phyloP scores from a whole-genome alignment of 2,797 vertebrate genomes.

The Argyrosomus regius region DNA sequence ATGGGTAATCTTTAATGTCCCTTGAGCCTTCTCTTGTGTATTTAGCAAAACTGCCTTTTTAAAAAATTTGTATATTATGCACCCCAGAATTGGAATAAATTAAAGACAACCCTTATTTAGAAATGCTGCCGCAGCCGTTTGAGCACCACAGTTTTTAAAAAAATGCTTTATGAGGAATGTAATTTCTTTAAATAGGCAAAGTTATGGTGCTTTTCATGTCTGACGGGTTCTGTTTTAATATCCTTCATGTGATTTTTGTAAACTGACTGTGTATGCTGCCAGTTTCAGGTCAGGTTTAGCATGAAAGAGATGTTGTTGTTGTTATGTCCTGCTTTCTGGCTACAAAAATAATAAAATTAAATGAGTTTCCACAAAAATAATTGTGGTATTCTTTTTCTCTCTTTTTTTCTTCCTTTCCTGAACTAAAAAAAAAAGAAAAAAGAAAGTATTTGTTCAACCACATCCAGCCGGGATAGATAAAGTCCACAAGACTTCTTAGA shows the following conservation, averaged over 20 bases:
- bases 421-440: slow-evolving; percentile 2
- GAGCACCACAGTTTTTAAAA: too few species aligned
- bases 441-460: slow-evolving; percentile 32
- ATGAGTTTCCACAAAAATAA: background rate
- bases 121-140: background rate
- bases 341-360: background rate
- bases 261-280: background rate
- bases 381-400: background rate
- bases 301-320: background rate
- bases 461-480: slow-evolving; percentile 53
- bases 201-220: background rate
- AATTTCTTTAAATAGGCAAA: background rate
- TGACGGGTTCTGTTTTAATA: background rate
- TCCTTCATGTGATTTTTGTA: background rate
- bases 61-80: background rate
- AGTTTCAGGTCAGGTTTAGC: background rate
- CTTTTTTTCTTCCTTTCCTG: background rate
- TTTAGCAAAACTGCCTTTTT: background rate
- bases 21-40: slow-evolving; percentile 7
- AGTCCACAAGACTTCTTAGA: slow-evolving; percentile 68
- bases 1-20: slow-evolving; percentile 18
- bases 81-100: background rate
- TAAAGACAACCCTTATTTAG: background rate
- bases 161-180: background rate
- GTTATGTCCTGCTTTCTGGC: background rate